phyloP scores from a whole-genome alignment of 2,888 invertebrate genomes.

The Drepana falcataria region DNA sequence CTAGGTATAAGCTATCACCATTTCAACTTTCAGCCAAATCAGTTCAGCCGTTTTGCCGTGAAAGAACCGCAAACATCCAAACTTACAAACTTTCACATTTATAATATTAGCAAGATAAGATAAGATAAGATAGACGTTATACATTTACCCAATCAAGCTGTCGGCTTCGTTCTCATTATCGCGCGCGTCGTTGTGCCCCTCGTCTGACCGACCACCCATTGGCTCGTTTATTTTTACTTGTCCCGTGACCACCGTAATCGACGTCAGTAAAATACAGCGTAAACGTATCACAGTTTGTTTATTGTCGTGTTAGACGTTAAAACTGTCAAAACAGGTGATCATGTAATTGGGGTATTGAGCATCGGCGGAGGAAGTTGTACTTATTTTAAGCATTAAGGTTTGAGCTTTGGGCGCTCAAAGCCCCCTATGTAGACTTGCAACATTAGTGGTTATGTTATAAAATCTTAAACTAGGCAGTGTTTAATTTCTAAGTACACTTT shows the following conservation, averaged over 20 bases:
- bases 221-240: slow-evolving; percentile 1
- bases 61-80: background rate
- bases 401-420: too few species aligned
- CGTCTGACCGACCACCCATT: slow-evolving; percentile 1
- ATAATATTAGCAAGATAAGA: too few species aligned
- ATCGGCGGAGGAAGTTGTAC: too few species aligned
- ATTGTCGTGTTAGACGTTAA: slow-evolving; percentile 5
- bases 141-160: background rate
- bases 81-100: background rate
- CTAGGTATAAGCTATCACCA: too few species aligned
- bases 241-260: slow-evolving; percentile 4
- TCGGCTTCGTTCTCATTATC: background rate
- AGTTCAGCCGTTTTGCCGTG: too few species aligned
- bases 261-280: slow-evolving; percentile 18
- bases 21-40: too few species aligned
- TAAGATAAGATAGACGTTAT: too few species aligned
- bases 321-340: slow-evolving; percentile 23
- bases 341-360: background rate
- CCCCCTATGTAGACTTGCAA: too few species aligned
- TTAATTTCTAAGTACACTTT: too few species aligned
- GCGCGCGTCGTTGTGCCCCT: background rate
- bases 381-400: too few species aligned
- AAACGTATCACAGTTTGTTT: slow-evolving; percentile 17
- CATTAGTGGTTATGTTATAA: too few species aligned
- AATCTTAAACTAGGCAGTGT: too few species aligned